Evolutionary conservation across 2,888 invertebrate species (phyloP), one percentile per base, ranked within the genome.

Genomic region (Charanyca ferruginea): DNA sequence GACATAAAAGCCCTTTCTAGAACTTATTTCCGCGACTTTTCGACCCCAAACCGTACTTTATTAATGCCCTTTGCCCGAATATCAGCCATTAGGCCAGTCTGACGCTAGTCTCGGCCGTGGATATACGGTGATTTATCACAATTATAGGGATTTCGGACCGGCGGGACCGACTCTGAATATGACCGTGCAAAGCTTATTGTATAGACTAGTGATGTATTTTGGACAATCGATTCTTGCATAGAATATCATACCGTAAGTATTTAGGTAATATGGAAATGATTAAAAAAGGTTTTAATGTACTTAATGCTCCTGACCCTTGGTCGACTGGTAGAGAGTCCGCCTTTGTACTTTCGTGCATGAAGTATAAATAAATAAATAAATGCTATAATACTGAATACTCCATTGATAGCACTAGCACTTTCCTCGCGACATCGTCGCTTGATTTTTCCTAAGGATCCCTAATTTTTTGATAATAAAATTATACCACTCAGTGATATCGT

Each of bases 81-180:
- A 86, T 85, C 82, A 81, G 85, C 93, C 93, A 92, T 94, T 94
- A 93, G 88, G 88, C 79, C 94, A 90, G 93, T 83, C 92, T 92
- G 94, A 84, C 87, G 89, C 88, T 86, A 85, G 88, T 89, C 89
- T 86, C 87, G 64, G 13, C 60, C 62, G 86, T 32, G 85, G 88
- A 89, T 91, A 91, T 87, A 87, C 82, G 89, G 90, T 91, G 88
- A 93, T 94, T 93, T 93, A 93, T 94, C 92, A 94, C 93, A 93
- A 94, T 94, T 93, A 93, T 89, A 87, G 88, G 89, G 88, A 87
- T 89, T 87, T 83, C 73, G 82, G 77, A 73, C 76, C 41, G 79
- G 38, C 64, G 79, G 73, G 79, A 75, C 77, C 75, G 53, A n/a
- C 59, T 70, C 78, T 65, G 81, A 76, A 79, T 83, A 83, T 80